These are phyloP conservation scores for Drosophila burlai DNA, from an alignment of 1,140 invertebrate species.

Conservation along the genomic window DNA sequence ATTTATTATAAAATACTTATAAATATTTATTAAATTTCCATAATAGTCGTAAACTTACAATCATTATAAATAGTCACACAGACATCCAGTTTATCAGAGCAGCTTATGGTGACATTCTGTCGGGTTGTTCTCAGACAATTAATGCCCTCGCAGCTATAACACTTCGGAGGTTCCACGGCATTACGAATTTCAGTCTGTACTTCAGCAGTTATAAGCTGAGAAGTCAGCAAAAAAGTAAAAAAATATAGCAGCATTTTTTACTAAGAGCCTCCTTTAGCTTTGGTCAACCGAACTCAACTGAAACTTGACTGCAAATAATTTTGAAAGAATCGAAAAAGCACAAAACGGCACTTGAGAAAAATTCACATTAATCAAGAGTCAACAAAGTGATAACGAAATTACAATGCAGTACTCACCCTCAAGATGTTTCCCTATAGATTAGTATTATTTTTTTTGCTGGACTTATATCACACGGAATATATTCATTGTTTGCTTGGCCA, in stretches of 20 bases:
- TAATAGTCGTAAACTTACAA: slow-evolving; percentile 50
- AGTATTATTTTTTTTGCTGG: slow-evolving; percentile 11
- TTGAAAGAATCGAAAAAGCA: slow-evolving; percentile 21
- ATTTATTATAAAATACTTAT: too few species aligned
- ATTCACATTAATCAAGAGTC: slow-evolving; percentile 30
- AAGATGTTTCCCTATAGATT: slow-evolving; percentile 46
- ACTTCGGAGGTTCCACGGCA: slow-evolving; percentile 31
- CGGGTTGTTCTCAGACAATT: slow-evolving; percentile 66
- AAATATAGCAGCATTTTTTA: slow-evolving; percentile 26
- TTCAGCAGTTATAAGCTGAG: slow-evolving; percentile 7
- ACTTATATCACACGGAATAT: slow-evolving; percentile 19
- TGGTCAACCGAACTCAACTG: slow-evolving; percentile 29
- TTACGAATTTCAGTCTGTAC: neutral
- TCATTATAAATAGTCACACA: slow-evolving; percentile 74
- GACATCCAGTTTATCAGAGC: slow-evolving; percentile 68
- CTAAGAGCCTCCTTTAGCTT: slow-evolving; percentile 10
- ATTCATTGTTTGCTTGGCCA: slow-evolving; percentile 18
- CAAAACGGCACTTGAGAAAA: slow-evolving; percentile 46
- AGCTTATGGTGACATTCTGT: slow-evolving; percentile 48
- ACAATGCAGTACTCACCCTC: slow-evolving; percentile 39
- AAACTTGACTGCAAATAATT: slow-evolving; percentile 25
- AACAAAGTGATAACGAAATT: slow-evolving; percentile 41
- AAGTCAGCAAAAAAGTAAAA: slow-evolving; percentile 11
- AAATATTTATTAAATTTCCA: neutral
- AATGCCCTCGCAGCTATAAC: slow-evolving; percentile 75